Evolutionary conservation across 2,797 vertebrate genomes (phyloP), one percentile per base, ranked within the genome.

Genomic region (Myotis daubentonii): DNA sequence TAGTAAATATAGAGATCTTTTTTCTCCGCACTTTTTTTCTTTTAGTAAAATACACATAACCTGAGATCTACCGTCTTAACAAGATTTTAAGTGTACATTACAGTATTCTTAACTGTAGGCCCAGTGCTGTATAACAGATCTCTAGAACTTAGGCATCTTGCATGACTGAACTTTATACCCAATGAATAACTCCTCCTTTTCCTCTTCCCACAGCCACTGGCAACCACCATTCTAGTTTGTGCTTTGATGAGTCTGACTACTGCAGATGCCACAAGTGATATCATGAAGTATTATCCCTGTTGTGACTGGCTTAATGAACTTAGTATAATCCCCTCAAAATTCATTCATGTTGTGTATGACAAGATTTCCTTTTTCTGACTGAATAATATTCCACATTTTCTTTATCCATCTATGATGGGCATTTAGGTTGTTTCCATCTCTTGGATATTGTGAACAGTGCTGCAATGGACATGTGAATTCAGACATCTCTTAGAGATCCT

Each of bases 211-310:
- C 1, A 72, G 22, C 17, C 47, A 30, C 38, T 87, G 15, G 25
- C 38, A 81, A 72, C 66, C 36, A 72, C 72, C 13, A 33, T 87
- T 94, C 47, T 91, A 23, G 65, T 94, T 62, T 92, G 49, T 91
- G 41, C 51, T 89, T 83, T n/a, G 15, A 19, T 89, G 19, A 94
- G 20, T 76, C 90, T 80, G 41, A 74, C 53, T 87, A 53, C 23
- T 92, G 20, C 75, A 82, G 65, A 65, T 92, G 30, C 55, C 83
- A 49, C 66, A 92, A 94, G 79, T 95, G 76, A 66, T 93, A 47
- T 82, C 51, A 66, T 72, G 2, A 1, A 71, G 28, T 89, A 53
- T 47, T 87, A 65, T 4, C 87, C 62, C 6, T 91, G 76, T 66
- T 89, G 57, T 71, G 33, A 91, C 47, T 78, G 41, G 36, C 62